Conservation (phyloP, 2,888 invertebrate genomes). For the Strigamia transsilvanica region DNA sequence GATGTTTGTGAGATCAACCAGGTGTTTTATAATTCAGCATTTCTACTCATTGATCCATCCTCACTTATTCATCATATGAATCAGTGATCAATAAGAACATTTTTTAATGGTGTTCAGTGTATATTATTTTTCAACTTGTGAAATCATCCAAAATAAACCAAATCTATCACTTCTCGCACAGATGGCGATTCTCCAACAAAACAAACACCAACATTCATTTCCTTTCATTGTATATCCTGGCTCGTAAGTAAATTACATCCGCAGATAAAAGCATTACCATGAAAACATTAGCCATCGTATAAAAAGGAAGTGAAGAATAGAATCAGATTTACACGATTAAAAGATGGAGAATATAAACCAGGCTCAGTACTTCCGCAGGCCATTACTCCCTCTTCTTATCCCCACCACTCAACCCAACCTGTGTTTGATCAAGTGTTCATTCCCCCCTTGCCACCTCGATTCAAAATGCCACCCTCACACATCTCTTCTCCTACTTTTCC, state of each 20-base stretch:
- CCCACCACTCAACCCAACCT: not conserved
- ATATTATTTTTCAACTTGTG: not conserved
- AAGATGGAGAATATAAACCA: slow-evolving; percentile 12
- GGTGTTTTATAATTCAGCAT: not conserved
- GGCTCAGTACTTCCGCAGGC: slow-evolving; percentile 36
- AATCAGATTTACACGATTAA: slow-evolving; percentile 37
- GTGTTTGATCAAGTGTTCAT: slow-evolving; percentile 36
- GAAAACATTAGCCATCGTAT: slow-evolving; percentile 16
- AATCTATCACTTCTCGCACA: not conserved
- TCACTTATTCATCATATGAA: slow-evolving; percentile 7
- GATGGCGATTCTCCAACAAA: slow-evolving; percentile 3
- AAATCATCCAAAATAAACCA: not conserved
- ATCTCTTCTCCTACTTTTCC: not conserved
- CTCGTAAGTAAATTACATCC: slow-evolving; percentile 39
- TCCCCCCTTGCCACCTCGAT: slow-evolving; percentile 31
- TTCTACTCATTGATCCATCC: slow-evolving; percentile 3
- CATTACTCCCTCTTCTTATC: slow-evolving; percentile 33
- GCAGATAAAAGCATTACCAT: slow-evolving; percentile 40
- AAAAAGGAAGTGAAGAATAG: slow-evolving; percentile 43
- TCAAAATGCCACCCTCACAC: not conserved
- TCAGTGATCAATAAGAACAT: not conserved
- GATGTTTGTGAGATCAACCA: not conserved
- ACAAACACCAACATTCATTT: slow-evolving; percentile 38
- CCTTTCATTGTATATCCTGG: slow-evolving; percentile 32
- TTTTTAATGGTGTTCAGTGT: not conserved